Conservation (phyloP, 1,140 invertebrate species). For the Arion vulgaris region DNA sequence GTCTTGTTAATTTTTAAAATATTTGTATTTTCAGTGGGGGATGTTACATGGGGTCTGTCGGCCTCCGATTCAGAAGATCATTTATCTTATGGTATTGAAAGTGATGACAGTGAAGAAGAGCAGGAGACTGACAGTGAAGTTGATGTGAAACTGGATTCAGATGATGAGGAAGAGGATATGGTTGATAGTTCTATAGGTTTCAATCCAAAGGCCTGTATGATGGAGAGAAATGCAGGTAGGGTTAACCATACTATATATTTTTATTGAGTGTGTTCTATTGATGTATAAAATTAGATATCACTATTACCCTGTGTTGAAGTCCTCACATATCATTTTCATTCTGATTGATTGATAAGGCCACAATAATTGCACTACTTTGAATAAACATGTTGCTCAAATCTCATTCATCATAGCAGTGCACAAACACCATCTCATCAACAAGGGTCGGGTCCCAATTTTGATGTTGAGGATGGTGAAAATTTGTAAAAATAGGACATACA, state of each 20-base stretch:
- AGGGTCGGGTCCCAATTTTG: too few species aligned
- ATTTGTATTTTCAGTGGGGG: background rate
- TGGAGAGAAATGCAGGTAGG: conserved; percentile 43
- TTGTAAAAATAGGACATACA: too few species aligned
- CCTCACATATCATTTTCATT: too few species aligned
- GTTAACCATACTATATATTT: background rate
- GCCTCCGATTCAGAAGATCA: conserved; percentile 70
- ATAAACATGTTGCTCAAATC: too few species aligned
- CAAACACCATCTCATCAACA: too few species aligned
- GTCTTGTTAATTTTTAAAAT: too few species aligned
- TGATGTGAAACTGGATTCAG: conserved; percentile 51
- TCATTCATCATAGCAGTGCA: too few species aligned
- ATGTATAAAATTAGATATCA: too few species aligned
- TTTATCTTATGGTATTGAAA: conserved; percentile 51
- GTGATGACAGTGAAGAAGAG: conserved; percentile 56
- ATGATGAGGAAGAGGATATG: conserved; percentile 57
- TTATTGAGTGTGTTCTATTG: background rate
- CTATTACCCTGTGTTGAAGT: too few species aligned
- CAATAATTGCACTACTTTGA: too few species aligned
- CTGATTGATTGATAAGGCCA: too few species aligned
- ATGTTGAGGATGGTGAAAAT: too few species aligned
- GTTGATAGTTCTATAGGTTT: conserved; percentile 53
- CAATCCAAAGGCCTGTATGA: conserved; percentile 39
- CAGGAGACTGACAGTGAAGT: conserved; percentile 55
- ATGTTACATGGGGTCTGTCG: conserved; percentile 43